Conservation (phyloP, 2,113 vertebrate species). For the Alligator mississippiensis region DNA sequence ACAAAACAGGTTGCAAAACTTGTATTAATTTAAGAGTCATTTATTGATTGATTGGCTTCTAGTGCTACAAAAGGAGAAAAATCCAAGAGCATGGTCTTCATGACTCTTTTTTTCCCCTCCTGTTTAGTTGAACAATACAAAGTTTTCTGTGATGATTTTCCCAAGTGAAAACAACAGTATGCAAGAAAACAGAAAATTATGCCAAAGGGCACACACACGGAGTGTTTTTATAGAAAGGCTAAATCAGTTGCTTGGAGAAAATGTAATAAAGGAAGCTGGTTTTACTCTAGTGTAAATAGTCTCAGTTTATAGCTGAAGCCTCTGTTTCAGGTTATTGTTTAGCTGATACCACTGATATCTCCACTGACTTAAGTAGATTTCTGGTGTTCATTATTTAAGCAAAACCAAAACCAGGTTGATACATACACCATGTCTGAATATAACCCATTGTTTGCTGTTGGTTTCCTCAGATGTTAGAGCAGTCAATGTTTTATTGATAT, state of each 20-base stretch:
- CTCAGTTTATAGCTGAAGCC: neutral
- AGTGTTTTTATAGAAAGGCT: neutral
- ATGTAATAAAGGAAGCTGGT: neutral
- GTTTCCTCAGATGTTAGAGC: neutral
- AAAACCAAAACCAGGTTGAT: neutral
- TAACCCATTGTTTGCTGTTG: neutral
- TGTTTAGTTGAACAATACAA: neutral
- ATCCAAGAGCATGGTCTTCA: neutral
- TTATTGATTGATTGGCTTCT: neutral
- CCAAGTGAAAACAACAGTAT: neutral
- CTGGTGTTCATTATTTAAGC: neutral
- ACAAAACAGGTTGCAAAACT: neutral
- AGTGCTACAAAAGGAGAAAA: neutral
- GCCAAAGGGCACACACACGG: neutral
- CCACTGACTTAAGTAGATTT: neutral
- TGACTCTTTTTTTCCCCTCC: neutral
- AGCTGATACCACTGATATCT: neutral
- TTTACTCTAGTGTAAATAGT: neutral
- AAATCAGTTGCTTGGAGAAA: neutral
- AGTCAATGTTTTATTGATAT: neutral
- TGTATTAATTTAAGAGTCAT: neutral
- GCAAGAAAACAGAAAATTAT: neutral
- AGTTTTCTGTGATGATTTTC: conserved; percentile 2
- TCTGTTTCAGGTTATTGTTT: neutral
- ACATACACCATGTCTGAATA: neutral